Conservation (phyloP, 2,888 invertebrate species). For the Andrena camellia region DNA sequence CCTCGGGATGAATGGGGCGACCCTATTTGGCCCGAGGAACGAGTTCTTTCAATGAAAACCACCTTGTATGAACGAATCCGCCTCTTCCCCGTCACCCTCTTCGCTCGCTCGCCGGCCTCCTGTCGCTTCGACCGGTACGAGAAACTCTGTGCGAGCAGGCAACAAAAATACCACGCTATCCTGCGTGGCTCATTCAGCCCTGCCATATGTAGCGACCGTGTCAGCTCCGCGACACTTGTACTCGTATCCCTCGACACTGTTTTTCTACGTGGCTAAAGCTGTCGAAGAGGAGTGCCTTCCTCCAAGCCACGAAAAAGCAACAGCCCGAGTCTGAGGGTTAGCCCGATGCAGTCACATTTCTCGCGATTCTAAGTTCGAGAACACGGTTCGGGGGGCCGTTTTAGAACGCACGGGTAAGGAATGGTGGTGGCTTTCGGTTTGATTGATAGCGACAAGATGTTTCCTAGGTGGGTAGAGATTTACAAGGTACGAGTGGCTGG, state of each 20-base stretch:
- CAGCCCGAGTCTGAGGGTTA: too few relatives aligned
- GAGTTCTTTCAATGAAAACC: slow-evolving; percentile 70
- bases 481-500: background rate
- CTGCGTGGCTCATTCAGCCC: slow-evolving; percentile 52
- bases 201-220: slow-evolving; percentile 23
- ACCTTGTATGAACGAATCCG: slow-evolving; percentile 53
- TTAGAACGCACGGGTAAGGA: background rate
- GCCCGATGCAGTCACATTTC: too few relatives aligned
- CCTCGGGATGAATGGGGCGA: slow-evolving; percentile 61
- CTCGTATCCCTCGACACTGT: slow-evolving; percentile 11
- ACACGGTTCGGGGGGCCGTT: too few relatives aligned
- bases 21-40: slow-evolving; percentile 65
- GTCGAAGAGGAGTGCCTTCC: background rate
- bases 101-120: background rate
- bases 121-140: slow-evolving; percentile 33
- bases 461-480: background rate
- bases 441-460: slow-evolving; percentile 14
- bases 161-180: slow-evolving; percentile 61
- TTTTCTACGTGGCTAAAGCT: background rate
- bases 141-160: slow-evolving; percentile 30
- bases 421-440: background rate
- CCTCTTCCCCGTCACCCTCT: slow-evolving; percentile 14
- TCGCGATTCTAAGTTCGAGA: too few relatives aligned
- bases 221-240: background rate
- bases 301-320: background rate